A percentile compares a stretch with the other conserved stretches of the same genome.
phyloP scores from a whole-genome alignment of 2,113 vertebrate genomes.

The Gadus chalcogrammus region DNA sequence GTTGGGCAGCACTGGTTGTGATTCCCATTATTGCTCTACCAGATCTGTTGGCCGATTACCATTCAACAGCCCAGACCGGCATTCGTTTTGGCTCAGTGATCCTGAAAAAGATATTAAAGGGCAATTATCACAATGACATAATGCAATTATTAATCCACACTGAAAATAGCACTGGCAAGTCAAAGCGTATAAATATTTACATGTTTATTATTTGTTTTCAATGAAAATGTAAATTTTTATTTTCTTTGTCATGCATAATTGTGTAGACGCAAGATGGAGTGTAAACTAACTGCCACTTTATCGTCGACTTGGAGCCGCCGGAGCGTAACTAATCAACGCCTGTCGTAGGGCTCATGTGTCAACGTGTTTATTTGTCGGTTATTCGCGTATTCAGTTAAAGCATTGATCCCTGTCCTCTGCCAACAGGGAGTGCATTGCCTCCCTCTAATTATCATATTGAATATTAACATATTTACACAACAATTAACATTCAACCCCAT shows the following conservation, averaged over 20 bases:
- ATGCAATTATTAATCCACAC: too few relatives aligned
- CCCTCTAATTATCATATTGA: not conserved
- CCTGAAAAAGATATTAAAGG: constrained; percentile 39
- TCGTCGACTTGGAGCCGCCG: not conserved
- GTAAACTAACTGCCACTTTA: not conserved
- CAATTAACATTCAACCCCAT: not conserved
- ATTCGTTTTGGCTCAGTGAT: constrained; percentile 35
- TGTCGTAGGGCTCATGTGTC: constrained; percentile 9
- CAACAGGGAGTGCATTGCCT: constrained; percentile 3
- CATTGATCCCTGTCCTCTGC: constrained; percentile 27
- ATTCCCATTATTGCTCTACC: too few relatives aligned
- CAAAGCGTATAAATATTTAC: not conserved
- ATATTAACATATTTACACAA: not conserved
- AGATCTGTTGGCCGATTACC: too few relatives aligned
- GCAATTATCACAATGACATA: constrained; percentile 24
- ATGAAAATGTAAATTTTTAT: not conserved
- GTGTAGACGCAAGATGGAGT: not conserved
- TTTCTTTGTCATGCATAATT: not conserved
- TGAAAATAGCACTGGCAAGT: not conserved
- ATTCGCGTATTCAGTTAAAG: constrained; percentile 13
- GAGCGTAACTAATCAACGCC: constrained; percentile 17
- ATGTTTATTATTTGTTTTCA: not conserved
- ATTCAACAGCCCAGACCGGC: too few relatives aligned
- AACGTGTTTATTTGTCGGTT: constrained; percentile 17
- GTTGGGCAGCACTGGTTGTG: too few relatives aligned